A percentile compares a stretch with the other conserved stretches of the same genome.
Conservation (phyloP, 2,113 vertebrate genomes). For the Kryptolebias marmoratus region DNA sequence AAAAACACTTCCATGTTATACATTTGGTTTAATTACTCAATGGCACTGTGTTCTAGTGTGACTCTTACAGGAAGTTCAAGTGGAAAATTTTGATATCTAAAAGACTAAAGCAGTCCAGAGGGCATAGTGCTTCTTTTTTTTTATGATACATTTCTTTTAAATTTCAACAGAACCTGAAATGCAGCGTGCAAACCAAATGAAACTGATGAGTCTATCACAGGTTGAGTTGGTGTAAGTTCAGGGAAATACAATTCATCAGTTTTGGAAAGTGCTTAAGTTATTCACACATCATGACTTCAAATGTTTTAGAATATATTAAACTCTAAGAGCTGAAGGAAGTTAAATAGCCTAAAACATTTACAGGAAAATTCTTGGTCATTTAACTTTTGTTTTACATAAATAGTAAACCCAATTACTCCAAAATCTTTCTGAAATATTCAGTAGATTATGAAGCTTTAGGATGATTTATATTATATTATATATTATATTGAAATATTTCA, state of each 20-base stretch:
- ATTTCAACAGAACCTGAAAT: constrained; percentile 1
- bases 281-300: background rate
- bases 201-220: constrained; percentile 8
- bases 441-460: too few species aligned
- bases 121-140: too few species aligned
- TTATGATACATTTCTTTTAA: constrained; percentile 1
- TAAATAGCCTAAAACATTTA: background rate
- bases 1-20: too few species aligned
- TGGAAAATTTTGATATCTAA: background rate
- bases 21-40: too few species aligned
- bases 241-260: background rate
- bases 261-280: background rate
- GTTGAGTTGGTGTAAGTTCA: background rate
- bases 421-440: too few species aligned
- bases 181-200: background rate
- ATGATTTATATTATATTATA: too few species aligned
- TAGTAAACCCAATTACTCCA: too few species aligned
- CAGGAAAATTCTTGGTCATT: too few species aligned
- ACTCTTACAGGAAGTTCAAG: background rate
- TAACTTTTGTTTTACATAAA: too few species aligned
- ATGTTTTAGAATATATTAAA: background rate
- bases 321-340: background rate
- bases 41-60: too few species aligned
- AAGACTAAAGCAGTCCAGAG: too few species aligned
- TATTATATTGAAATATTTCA: too few species aligned